Base-by-base conservation (phyloP, 2,113 vertebrate genomes). In the Amphiprion percula region DNA sequence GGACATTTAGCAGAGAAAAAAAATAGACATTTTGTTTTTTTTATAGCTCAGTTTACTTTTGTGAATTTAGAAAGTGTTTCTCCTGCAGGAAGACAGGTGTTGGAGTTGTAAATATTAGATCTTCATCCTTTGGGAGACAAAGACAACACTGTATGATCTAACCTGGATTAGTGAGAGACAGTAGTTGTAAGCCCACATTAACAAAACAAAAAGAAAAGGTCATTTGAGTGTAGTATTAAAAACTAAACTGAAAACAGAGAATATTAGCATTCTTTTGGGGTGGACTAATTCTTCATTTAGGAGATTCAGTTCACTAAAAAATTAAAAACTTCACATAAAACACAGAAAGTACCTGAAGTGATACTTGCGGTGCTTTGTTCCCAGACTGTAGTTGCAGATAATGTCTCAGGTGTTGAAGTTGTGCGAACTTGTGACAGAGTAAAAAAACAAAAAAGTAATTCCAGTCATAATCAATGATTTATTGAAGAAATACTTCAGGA, bases 291-390 rank as follows among this genome's bases (percentile, higher is more conserved):
- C 50, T 50, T 44, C 3, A 17, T 39, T 50, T 24, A n/a, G 21
- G 9, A 21, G 3, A 28, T 15, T 53, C 0, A 52, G 0, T 9
- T 26, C 26, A 26, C 26, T 1, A 14, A n/a, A 6, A 28, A 12
- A 26, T 14, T 47, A 49, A 46, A n/a, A 44, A 44, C 41, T 15
- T 12, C 6, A 41, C 0, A 37, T 49, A 4, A 71, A 44, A 39
- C 4, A 15, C 0, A 4, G 4, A 5, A 41, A 24, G 2, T 82
- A 90, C 92, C 89, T 82, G 77, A 52, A 0, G 19, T 56, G 28
- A 56, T 12, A n/a, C 24, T 50, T 56, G 60, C 14, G 4, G 84
- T 54, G 17, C 41, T 78, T 64, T 80, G 41, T 50, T 14, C 68
- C 89, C 85, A 86, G 16, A 28, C 41, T 56, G 75, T 79, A 33